phyloP scores from a whole-genome alignment of 2,113 vertebrate genomes.

The Mystacornis crossleyi region DNA sequence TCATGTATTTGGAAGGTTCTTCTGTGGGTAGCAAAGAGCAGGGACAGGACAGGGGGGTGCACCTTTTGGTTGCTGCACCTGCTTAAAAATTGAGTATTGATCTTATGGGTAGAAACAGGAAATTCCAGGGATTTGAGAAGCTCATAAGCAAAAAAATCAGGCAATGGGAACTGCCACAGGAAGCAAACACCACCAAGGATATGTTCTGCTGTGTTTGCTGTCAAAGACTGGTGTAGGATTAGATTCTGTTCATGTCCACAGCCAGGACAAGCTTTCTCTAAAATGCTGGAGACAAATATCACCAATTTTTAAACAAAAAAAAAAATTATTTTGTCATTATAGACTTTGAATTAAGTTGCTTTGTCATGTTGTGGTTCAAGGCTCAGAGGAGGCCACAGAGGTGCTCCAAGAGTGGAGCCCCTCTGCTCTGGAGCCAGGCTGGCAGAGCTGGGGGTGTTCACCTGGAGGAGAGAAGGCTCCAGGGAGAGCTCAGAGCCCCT shows the following conservation, averaged over 20 bases:
- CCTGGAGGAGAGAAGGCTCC: accelerated
- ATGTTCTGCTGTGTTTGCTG: background rate
- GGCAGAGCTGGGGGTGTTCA: background rate
- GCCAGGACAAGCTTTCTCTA: background rate
- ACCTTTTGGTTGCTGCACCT: background rate
- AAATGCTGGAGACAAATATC: background rate
- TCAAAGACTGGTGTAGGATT: background rate
- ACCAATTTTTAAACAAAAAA: background rate
- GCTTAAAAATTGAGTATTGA: background rate
- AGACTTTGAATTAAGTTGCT: background rate
- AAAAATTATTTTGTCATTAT: background rate
- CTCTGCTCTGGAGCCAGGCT: background rate
- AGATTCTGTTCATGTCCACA: background rate
- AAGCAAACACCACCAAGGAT: background rate
- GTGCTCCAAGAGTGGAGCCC: background rate
- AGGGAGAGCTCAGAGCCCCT: accelerated
- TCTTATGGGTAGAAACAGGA: background rate
- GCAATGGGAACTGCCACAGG: background rate
- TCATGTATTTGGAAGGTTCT: background rate
- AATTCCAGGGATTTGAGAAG: background rate
- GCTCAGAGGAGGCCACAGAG: background rate
- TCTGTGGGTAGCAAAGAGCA: background rate
- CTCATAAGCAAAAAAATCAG: background rate
- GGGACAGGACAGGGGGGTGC: background rate
- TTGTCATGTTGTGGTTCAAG: background rate